These are phyloP conservation scores for Lycodopsis pacificus DNA, from an alignment of 2,797 vertebrate genomes.

Conservation along the genomic window DNA sequence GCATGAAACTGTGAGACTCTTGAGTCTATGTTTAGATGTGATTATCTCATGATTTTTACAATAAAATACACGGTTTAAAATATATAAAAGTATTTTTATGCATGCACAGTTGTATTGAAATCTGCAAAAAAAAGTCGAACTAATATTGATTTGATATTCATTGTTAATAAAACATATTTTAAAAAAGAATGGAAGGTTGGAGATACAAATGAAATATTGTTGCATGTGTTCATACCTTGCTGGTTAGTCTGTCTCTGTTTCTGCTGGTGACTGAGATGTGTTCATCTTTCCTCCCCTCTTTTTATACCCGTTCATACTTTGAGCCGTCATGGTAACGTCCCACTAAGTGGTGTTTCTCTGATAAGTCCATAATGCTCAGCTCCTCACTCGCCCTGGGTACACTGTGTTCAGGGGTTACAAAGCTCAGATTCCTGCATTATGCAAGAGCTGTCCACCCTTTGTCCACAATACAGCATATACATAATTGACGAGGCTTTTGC, in stretches of 20 bases:
- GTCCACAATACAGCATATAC: constrained; percentile 20
- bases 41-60: neutral
- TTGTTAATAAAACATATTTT: neutral
- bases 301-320: constrained; percentile 61
- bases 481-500: constrained; percentile 28
- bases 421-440: constrained; percentile 46
- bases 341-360: constrained; percentile 38
- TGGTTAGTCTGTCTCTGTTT: constrained; percentile 22
- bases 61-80: neutral
- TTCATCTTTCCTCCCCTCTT: constrained; percentile 31
- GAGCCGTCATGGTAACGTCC: constrained; percentile 49
- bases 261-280: constrained; percentile 26
- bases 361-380: constrained; percentile 60
- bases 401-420: constrained; percentile 55
- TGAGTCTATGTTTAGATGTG: neutral
- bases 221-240: constrained; percentile 65
- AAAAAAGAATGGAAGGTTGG: neutral
- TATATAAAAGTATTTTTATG: neutral
- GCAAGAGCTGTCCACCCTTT: constrained; percentile 61
- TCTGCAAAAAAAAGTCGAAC: neutral
- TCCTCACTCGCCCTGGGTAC: constrained; percentile 28
- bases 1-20: neutral
- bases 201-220: constrained; percentile 5
- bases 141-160: neutral
- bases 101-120: neutral